Conservation (phyloP, 2,888 invertebrate species). For the Phengaris arion region DNA sequence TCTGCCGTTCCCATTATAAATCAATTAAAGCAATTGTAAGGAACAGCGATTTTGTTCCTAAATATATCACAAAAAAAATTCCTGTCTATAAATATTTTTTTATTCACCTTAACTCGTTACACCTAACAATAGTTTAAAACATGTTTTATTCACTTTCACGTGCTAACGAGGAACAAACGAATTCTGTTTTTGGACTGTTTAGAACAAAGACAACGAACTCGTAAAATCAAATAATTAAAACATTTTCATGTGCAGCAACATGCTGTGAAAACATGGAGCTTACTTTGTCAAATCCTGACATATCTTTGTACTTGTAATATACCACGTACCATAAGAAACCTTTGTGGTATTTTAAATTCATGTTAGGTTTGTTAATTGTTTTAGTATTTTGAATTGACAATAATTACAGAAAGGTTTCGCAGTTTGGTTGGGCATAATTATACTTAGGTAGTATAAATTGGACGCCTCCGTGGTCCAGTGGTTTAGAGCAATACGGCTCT, state of each 20-base stretch:
- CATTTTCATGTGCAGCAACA: conserved; percentile 38
- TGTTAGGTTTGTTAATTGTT: too few relatives aligned
- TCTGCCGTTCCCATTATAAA: too few relatives aligned
- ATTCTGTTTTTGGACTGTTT: conserved; percentile 41
- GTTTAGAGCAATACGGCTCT: too few relatives aligned
- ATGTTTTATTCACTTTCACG: conserved; percentile 30
- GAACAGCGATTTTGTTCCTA: background rate
- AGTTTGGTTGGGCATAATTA: too few relatives aligned
- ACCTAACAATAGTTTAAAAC: conserved; percentile 6
- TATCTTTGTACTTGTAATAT: conserved; percentile 9
- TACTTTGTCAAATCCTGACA: conserved; percentile 26
- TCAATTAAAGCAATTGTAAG: too few relatives aligned
- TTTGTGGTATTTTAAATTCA: too few relatives aligned
- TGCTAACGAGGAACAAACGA: conserved; percentile 45
- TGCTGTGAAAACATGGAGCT: conserved; percentile 30
- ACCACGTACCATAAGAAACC: background rate
- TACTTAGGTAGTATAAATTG: too few relatives aligned
- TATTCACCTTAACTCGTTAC: background rate
- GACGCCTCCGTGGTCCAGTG: too few relatives aligned
- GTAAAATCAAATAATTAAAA: conserved; percentile 62
- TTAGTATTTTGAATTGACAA: too few relatives aligned
- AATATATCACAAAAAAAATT: background rate
- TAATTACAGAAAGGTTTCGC: too few relatives aligned
- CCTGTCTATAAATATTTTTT: background rate
- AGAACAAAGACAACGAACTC: conserved; percentile 74